These are phyloP conservation scores for Drosophila pullipes DNA, from an alignment of 2,888 invertebrate genomes.

Conservation along the genomic window DNA sequence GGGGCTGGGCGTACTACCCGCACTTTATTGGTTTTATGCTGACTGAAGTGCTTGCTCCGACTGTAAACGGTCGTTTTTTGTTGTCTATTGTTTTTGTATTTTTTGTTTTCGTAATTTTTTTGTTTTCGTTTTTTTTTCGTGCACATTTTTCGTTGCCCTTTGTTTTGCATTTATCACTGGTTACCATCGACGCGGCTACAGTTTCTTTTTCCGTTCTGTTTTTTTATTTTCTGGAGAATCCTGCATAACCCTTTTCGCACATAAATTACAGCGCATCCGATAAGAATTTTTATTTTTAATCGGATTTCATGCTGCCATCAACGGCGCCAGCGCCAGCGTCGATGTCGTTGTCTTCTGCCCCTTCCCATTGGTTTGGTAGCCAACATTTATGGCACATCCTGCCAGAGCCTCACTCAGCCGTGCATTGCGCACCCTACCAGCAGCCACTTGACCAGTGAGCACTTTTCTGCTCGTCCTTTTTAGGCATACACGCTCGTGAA, in stretches of 20 bases:
- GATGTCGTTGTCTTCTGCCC: constrained; percentile 47
- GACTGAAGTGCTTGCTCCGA: constrained; percentile 62
- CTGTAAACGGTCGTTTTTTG: constrained; percentile 57
- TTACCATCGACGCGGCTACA: constrained; percentile 76
- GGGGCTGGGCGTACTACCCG: constrained; percentile 37
- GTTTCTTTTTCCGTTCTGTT: constrained; percentile 58
- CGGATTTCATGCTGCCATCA: constrained; percentile 82
- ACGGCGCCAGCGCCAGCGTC: constrained; percentile 65
- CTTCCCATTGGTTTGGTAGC: constrained; percentile 63
- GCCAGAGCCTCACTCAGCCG: constrained; percentile 60
- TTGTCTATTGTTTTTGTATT: constrained; percentile 34
- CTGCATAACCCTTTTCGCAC: constrained; percentile 82
- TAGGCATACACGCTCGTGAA: constrained; percentile 48
- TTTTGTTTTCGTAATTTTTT: constrained; percentile 39
- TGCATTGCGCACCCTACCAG: constrained; percentile 40
- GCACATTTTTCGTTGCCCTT: constrained; percentile 74
- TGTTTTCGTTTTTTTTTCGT: constrained; percentile 34
- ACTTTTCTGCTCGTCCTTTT: constrained; percentile 32
- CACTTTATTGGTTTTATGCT: constrained; percentile 79
- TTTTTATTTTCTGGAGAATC: constrained; percentile 26
- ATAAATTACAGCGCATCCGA: constrained; percentile 83
- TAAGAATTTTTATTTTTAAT: constrained; percentile 84
- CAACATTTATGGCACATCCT: constrained; percentile 79
- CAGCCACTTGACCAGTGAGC: constrained; percentile 69
- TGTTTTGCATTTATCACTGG: constrained; percentile 77